These are phyloP conservation scores for Macropus fuliginosus DNA, from an alignment of 2,797 vertebrate genomes.

Conservation along the genomic window DNA sequence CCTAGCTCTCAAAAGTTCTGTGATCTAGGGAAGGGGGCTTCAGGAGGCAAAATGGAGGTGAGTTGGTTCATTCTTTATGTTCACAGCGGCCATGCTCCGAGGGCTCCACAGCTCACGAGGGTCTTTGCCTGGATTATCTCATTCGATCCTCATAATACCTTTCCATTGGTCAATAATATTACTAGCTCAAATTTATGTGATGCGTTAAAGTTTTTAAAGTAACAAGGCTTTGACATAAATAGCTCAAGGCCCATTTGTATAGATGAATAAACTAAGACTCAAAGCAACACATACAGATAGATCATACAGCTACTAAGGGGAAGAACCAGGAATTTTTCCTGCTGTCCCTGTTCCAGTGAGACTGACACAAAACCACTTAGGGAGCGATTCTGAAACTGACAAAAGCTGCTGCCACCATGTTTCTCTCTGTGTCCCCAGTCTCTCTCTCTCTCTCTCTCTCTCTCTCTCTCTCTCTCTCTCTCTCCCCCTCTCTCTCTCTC, in stretches of 20 bases:
- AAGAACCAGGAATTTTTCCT: neutral
- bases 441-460: neutral
- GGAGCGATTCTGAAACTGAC: neutral
- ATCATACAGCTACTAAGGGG: neutral
- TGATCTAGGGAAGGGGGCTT: neutral
- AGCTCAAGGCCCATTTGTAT: neutral
- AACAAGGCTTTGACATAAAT: neutral
- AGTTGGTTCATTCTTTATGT: neutral
- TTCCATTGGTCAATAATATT: neutral
- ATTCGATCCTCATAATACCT: neutral
- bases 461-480: neutral
- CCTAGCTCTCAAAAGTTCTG: neutral
- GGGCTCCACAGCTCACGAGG: neutral
- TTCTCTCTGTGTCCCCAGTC: neutral
- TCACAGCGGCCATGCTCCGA: neutral
- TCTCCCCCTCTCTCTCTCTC: too few relatives aligned
- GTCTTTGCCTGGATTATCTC: neutral
- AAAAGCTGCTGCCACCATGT: neutral
- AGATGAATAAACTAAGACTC: neutral
- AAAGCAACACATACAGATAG: neutral
- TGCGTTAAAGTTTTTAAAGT: neutral
- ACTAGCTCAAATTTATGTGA: neutral
- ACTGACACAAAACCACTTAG: neutral
- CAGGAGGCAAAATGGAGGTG: neutral
- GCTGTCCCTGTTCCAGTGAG: neutral